Evolutionary conservation across 1,140 invertebrate species (phyloP), one percentile per base, ranked within the genome.

Genomic region (Panulirus ornatus): DNA sequence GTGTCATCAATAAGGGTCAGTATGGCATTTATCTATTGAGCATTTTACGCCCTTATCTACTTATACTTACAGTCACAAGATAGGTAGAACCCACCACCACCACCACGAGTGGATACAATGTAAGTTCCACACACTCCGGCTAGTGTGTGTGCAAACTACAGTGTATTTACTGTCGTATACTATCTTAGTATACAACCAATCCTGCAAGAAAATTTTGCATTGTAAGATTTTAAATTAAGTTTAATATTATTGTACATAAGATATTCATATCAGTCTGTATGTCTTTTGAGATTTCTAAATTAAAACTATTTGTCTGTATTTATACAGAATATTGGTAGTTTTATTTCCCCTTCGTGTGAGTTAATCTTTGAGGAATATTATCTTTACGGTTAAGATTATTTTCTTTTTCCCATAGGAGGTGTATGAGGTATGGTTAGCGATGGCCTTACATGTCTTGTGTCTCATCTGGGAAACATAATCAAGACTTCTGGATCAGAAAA

Each of bases 221-320:
- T 89, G 88, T 89, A 89, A 89, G 88, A 89, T 89, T 89, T 88
- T 89, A 89, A 89, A 84, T 89, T 89, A 89, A 84, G 88, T 89
- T 89, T 89, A 89, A 89, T 89, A 89, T 89, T 91, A 88, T 88
- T 92, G 91, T 92, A 92, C 88, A 92, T 92, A 92, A 83, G 82
- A 92, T 92, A 92, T 92, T 92, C 91, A 92, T 92, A 92, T 92
- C 91, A 92, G 84, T 92, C 91, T 90, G 88, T 90, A 91, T 91
- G 91, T 92, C 91, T 92, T 92, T 92, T 92, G 89, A 92, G 90
- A 91, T 92, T 92, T 92, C 91, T 92, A 92, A 92, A 92, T 92
- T 92, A 88, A 92, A 92, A 92, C 89, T 91, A 92, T 92, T 90
- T 91, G 89, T 92, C 91, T 92, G 91, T 92, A 92, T 92, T 92